These are phyloP conservation scores for Watsonalla binaria DNA, from an alignment of 2,888 invertebrate species.

Conservation along the genomic window DNA sequence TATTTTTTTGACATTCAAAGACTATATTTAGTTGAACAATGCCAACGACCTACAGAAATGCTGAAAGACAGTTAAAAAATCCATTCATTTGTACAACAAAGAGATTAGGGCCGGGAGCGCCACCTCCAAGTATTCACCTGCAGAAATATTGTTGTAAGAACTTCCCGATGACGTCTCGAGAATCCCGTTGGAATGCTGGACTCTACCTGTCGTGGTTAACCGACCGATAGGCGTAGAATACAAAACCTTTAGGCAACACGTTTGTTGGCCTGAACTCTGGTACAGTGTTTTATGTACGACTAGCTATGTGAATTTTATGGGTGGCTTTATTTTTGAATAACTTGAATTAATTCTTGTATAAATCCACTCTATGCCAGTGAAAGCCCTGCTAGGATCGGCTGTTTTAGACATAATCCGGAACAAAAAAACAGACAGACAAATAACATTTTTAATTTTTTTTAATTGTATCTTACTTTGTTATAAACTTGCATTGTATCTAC, in stretches of 20 bases:
- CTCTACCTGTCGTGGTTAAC: slow-evolving; percentile 39
- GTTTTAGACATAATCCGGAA: too few species aligned
- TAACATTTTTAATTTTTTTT: too few species aligned
- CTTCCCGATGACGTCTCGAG: slow-evolving; percentile 38
- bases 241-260: slow-evolving; percentile 23
- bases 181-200: slow-evolving; percentile 34
- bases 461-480: too few species aligned
- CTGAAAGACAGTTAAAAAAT: slow-evolving; percentile 23
- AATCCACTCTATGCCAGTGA: too few species aligned
- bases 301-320: too few species aligned
- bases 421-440: too few species aligned
- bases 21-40: background rate
- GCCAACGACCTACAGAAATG: background rate
- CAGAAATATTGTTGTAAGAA: slow-evolving; percentile 52
- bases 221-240: slow-evolving; percentile 30
- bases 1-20: background rate
- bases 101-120: slow-evolving; percentile 22
- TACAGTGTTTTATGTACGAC: too few species aligned
- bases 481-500: too few species aligned
- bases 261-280: background rate
- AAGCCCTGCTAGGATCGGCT: too few species aligned
- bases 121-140: slow-evolving; percentile 35
- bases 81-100: slow-evolving; percentile 26
- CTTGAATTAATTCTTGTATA: too few species aligned
- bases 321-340: too few species aligned